Conservation (phyloP, 92 coral and sea anemone species). For the Porites cylindrica region DNA sequence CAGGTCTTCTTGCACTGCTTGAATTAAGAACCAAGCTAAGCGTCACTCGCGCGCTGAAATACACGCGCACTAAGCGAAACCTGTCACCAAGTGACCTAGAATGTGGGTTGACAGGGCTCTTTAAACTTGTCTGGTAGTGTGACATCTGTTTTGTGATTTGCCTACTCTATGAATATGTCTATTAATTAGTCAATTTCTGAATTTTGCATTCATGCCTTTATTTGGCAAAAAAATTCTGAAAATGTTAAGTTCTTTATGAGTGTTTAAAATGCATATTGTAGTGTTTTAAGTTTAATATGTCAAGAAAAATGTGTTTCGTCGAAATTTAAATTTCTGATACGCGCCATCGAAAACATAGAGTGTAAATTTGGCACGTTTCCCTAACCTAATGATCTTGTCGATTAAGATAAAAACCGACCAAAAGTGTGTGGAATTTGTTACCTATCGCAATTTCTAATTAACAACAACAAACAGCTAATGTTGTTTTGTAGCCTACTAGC, state of each 20-base stretch:
- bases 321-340: not conserved
- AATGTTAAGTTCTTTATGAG: not conserved
- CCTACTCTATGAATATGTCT: slow-evolving; percentile 35
- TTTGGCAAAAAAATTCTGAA: not conserved
- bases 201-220: slow-evolving; percentile 46
- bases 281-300: not conserved
- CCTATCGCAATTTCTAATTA: slow-evolving; percentile 52
- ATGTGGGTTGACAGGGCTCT: slow-evolving; percentile 17
- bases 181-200: slow-evolving; percentile 69
- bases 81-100: slow-evolving; percentile 48
- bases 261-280: not conserved
- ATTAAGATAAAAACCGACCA: slow-evolving; percentile 11
- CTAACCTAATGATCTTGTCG: not conserved
- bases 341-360: not conserved
- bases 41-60: not conserved
- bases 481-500: slow-evolving; percentile 16
- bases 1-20: not conserved
- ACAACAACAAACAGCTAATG: slow-evolving; percentile 12
- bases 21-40: not conserved
- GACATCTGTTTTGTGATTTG: slow-evolving; percentile 46
- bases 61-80: slow-evolving; percentile 20
- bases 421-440: slow-evolving; percentile 8
- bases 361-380: not conserved
- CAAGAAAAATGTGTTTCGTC: slow-evolving; percentile 4
- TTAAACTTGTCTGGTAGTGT: not conserved